Percentiles rank a stretch among this genome's conserved stretches.
phyloP scores from a whole-genome alignment of 2,888 invertebrate species.

The Schrankia costaestrigalis region DNA sequence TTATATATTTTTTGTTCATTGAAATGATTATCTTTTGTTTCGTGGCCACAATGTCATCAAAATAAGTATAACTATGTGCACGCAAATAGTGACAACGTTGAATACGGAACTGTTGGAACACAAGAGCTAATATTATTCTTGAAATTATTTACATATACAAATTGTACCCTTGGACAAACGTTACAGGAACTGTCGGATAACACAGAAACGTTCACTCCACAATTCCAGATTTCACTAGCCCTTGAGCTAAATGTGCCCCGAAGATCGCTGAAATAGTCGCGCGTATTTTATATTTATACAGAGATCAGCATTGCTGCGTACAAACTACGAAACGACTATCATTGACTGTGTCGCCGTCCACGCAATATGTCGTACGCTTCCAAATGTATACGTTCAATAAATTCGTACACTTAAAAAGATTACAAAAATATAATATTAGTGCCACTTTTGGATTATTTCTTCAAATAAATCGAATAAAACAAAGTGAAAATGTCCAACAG shows the following conservation, averaged over 20 bases:
- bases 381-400: conserved; percentile 39
- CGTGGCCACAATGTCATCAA: too few relatives aligned
- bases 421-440: conserved; percentile 21
- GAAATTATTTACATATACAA: too few relatives aligned
- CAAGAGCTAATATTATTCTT: too few relatives aligned
- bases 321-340: conserved; percentile 22
- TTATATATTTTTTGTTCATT: too few relatives aligned
- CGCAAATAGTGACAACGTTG: too few relatives aligned
- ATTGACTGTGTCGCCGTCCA: conserved; percentile 41
- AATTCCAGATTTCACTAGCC: conserved; percentile 23
- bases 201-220: too few relatives aligned
- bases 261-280: conserved; percentile 34
- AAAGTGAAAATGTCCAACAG: conserved; percentile 61
- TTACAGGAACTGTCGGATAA: too few relatives aligned
- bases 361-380: conserved; percentile 50
- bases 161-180: too few relatives aligned
- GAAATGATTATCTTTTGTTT: too few relatives aligned
- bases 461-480: conserved; percentile 4
- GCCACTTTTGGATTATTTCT: conserved; percentile 18
- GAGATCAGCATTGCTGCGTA: conserved; percentile 36
- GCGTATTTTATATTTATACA: conserved; percentile 41
- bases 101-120: too few relatives aligned
- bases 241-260: conserved; percentile 36
- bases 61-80: too few relatives aligned
- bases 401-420: conserved; percentile 31